phyloP scores from a whole-genome alignment of 2,888 invertebrate species.

The Callyntrura guangdongensis region DNA sequence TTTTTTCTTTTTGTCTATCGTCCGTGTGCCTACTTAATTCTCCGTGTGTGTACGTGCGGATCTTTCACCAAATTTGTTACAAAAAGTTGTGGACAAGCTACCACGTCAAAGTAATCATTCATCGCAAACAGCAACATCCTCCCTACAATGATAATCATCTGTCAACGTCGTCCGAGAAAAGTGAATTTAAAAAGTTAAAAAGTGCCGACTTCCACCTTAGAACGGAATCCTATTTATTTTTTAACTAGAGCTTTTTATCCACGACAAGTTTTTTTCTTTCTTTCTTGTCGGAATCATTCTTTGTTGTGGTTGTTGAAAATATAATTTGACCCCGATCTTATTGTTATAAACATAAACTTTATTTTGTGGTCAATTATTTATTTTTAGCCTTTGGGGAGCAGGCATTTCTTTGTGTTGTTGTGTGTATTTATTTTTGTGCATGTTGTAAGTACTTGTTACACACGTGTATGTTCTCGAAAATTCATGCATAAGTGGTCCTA shows the following conservation, averaged over 20 bases:
- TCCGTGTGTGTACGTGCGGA: conserved; percentile 26
- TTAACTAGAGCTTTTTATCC: not conserved
- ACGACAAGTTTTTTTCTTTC: conserved; percentile 31
- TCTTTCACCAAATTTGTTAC: conserved; percentile 61
- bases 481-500: no score
- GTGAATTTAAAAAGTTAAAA: conserved; percentile 58
- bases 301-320: conserved; percentile 34
- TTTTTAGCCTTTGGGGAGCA: conserved; percentile 36
- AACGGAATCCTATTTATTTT: not conserved
- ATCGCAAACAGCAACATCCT: conserved; percentile 66
- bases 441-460: no score
- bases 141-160: conserved; percentile 65
- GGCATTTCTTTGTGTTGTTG: not conserved
- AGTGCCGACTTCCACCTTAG: conserved; percentile 58
- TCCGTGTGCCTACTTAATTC: no score
- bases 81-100: conserved; percentile 39
- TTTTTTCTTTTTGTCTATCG: not conserved
- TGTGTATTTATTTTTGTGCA: no score
- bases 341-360: conserved; percentile 7
- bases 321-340: conserved; percentile 53
- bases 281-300: not conserved
- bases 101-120: conserved; percentile 48
- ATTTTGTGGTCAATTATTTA: conserved; percentile 52
- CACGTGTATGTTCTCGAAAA: no score
- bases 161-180: conserved; percentile 68